Conservation (phyloP, 2,888 invertebrate species). For the Meganola albula region DNA sequence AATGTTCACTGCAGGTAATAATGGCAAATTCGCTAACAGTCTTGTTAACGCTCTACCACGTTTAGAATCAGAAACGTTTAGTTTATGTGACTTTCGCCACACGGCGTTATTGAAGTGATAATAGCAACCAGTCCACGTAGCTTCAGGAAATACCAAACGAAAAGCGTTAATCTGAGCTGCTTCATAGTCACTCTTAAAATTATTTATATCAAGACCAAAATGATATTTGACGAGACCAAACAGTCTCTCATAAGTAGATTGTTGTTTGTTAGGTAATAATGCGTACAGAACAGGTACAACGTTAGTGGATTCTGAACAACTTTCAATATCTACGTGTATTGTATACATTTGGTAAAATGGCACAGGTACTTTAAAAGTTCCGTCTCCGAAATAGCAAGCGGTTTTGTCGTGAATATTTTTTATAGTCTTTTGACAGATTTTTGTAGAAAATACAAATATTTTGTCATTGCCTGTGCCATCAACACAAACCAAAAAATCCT, state of each 20-base stretch:
- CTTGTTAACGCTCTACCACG: too few species aligned
- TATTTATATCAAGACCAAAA: too few species aligned
- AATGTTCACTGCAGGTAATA: too few species aligned
- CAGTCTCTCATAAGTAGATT: conserved; percentile 1
- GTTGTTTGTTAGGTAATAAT: conserved; percentile 5
- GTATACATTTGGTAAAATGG: conserved; percentile 2
- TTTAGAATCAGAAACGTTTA: too few species aligned
- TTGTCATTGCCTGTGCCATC: conserved; percentile 8
- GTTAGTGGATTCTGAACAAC: conserved; percentile 1
- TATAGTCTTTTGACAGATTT: conserved; percentile 1
- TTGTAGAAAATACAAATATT: conserved; percentile 2
- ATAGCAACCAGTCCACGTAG: conserved; percentile 5
- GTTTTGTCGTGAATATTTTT: neutral
- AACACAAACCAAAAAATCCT: conserved; percentile 4
- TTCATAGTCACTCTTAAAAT: conserved; percentile 11
- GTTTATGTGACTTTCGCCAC: conserved; percentile 2
- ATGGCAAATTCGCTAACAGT: too few species aligned
- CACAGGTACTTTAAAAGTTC: conserved; percentile 9
- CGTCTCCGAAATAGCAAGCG: conserved; percentile 7
- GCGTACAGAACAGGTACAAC: conserved; percentile 5
- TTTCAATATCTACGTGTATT: conserved; percentile 1
- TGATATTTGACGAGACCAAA: too few species aligned
- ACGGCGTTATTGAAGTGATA: conserved; percentile 6
- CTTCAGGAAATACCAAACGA: conserved; percentile 5
- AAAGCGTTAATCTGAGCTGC: conserved; percentile 10